These are phyloP conservation scores for Sylvia borin DNA, from an alignment of 2,797 vertebrate genomes.

Conservation along the genomic window DNA sequence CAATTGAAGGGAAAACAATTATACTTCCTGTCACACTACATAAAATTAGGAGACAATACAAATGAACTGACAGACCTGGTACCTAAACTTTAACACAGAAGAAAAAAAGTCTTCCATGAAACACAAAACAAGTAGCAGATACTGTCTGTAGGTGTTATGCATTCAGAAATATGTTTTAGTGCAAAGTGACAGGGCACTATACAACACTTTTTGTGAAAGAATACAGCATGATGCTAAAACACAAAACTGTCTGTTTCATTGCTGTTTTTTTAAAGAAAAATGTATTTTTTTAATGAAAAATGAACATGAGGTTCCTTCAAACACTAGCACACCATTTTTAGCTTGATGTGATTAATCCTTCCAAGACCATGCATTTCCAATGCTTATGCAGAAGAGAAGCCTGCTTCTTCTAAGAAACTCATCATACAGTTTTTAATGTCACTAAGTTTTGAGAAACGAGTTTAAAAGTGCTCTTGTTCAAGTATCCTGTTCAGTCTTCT, in stretches of 20 bases:
- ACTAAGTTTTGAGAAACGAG: neutral
- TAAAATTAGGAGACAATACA: neutral
- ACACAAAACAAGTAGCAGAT: neutral
- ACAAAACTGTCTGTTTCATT: neutral
- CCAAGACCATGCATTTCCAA: neutral
- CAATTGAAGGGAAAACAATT: neutral
- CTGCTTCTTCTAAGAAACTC: neutral
- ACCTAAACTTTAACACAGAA: neutral
- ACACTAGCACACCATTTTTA: neutral
- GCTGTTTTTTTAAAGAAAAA: no score
- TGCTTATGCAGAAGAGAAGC: neutral
- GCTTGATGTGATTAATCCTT: neutral
- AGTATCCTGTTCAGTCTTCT: neutral
- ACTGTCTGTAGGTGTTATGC: neutral
- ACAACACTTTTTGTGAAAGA: neutral
- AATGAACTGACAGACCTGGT: neutral
- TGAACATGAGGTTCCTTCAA: neutral
- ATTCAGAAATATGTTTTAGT: neutral
- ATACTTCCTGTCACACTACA: neutral
- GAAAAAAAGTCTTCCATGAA: neutral
- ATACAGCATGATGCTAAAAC: neutral
- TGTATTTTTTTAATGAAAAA: no score
- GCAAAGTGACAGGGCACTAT: neutral
- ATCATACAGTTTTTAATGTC: neutral
- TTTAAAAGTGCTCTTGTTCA: neutral